These are phyloP conservation scores for Agrilus cyanescens DNA, from an alignment of 2,888 invertebrate genomes.

Conservation along the genomic window DNA sequence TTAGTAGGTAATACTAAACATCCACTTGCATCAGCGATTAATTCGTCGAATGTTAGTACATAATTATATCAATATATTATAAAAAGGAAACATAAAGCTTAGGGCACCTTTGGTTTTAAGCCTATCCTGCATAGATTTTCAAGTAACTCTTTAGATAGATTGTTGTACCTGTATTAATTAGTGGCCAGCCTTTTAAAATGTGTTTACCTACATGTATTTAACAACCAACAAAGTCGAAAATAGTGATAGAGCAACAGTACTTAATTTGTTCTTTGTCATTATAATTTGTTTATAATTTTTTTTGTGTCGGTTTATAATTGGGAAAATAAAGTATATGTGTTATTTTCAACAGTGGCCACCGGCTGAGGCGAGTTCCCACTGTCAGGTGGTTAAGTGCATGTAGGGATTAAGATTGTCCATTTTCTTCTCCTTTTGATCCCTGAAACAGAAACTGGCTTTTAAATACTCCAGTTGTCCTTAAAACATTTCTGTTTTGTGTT, in stretches of 20 bases:
- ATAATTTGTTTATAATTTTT: background rate
- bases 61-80: conserved; percentile 16
- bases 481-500: background rate
- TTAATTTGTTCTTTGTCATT: too few species aligned
- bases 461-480: conserved; percentile 2
- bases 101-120: conserved; percentile 80
- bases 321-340: too few species aligned
- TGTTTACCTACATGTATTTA: too few species aligned
- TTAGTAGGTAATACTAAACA: conserved; percentile 13
- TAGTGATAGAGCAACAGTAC: too few species aligned
- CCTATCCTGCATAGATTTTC: conserved; percentile 39
- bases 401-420: conserved; percentile 75
- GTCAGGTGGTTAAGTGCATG: conserved; percentile 60
- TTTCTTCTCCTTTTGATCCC: conserved; percentile 83
- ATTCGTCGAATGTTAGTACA: conserved; percentile 11
- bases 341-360: conserved; percentile 30
- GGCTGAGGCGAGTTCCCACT: conserved; percentile 43
- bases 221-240: too few species aligned
- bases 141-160: conserved; percentile 12
- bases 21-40: conserved; percentile 4
- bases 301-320: background rate
- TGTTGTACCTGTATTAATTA: conserved; percentile 28
- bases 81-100: conserved; percentile 45
- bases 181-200: conserved; percentile 23
- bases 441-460: conserved; percentile 25